Evolutionary conservation across 2,888 invertebrate genomes (phyloP).

Genomic region (Troilus luridus): DNA sequence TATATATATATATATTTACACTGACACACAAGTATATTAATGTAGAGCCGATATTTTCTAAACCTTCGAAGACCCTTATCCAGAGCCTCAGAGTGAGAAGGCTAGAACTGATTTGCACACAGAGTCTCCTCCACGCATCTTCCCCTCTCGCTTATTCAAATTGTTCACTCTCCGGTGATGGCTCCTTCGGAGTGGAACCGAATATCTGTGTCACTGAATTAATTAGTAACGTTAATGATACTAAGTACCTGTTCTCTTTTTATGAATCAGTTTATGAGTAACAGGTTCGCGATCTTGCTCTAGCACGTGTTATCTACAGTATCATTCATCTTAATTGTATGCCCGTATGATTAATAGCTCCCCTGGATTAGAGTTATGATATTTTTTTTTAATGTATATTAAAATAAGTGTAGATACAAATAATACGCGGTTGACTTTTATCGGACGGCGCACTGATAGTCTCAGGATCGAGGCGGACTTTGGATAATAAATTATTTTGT

Average conservation of each 20-base stretch:
- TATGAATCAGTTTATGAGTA: background rate
- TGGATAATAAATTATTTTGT: too few relatives aligned
- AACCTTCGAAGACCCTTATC: background rate
- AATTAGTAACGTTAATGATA: background rate
- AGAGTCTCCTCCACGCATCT: background rate
- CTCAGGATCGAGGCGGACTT: too few relatives aligned
- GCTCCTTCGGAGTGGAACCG: background rate
- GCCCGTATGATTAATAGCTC: background rate
- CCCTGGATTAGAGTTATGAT: background rate
- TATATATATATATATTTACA: too few relatives aligned
- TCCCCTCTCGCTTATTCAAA: background rate
- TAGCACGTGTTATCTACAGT: background rate
- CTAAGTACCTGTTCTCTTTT: background rate
- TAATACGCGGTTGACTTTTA: too few relatives aligned
- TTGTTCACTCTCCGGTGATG: background rate
- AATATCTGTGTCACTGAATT: constrained; percentile 16
- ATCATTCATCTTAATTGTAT: background rate
- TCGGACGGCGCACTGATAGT: too few relatives aligned
- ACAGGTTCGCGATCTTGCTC: background rate
- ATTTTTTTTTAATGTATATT: background rate
- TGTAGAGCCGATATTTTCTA: background rate
- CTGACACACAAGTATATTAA: too few relatives aligned
- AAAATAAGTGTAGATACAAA: too few relatives aligned
- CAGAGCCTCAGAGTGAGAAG: background rate
- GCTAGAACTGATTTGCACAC: constrained; percentile 14